Base-by-base conservation (phyloP, 2,888 invertebrate species). In the Drosophila maculinotata region DNA sequence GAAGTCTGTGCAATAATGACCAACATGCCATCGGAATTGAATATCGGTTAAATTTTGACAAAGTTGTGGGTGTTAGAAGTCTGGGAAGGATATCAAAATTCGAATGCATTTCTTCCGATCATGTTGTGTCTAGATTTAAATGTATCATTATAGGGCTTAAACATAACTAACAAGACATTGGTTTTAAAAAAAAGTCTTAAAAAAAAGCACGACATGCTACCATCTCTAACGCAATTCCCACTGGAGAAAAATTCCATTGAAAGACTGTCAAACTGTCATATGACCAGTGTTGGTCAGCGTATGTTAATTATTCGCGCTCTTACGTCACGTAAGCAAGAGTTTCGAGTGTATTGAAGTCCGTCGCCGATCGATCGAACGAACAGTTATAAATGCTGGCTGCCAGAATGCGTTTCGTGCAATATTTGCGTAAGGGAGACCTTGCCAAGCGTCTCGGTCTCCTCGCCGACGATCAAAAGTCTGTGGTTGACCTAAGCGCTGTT, bases 351-450 rank as follows among this genome's bases (percentile, higher is more conserved):
- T 44, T 42, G 31, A 23, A 6, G 51, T 17, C 25, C 10, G 8
- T 31, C 48, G 42, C 36, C 54, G 14, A 52, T 36, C 48, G 42
- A 60, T 36, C 54, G 14, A 52, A 33, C 48, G 42, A 60, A 36
- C 68, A 83, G 78, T 87, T 12, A 54, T 70, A 64, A 87, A 82
- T 82, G 81, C 62, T 69, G 56, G 47, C 87, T 65, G 60, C 79
- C 23, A 85, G 95, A 84, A 82, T 84, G 83, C 80, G 95, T 86
- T 93, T 95, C 79, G 94, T 96, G 25, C 96, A 96, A 87, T 96
- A 95, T 90, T 91, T 92, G 48, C 92, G 79, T 17, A 77, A 60
- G 42, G 86, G 91, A 33, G 93, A 93, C 76, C 92, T 92, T 51
- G 93, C 94, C 0, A 93, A 94, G 30, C 70, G 72, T 12, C 92